Percentiles rank a stretch among this genome's conserved stretches.
Evolutionary conservation across 2,888 invertebrate species (phyloP).

Genomic region (Thysanoteuthis rhombus): DNA sequence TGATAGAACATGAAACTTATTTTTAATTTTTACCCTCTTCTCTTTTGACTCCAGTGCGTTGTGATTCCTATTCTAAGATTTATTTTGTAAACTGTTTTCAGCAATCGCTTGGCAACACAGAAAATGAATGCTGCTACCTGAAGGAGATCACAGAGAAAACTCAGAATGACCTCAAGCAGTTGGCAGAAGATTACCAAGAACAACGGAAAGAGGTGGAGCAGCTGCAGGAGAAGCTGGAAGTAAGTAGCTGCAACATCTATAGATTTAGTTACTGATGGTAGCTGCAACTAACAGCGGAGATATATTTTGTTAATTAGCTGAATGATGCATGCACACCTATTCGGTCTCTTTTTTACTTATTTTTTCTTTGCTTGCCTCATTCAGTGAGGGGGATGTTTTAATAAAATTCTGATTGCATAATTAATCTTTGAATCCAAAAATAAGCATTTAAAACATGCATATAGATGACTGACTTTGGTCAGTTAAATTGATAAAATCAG

Average conservation of each 20-base stretch:
- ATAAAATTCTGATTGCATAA: too few species aligned
- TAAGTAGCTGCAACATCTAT: conserved; percentile 34
- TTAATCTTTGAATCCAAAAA: too few species aligned
- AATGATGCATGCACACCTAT: too few species aligned
- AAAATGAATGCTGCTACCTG: conserved; percentile 77
- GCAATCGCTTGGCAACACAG: conserved; percentile 74
- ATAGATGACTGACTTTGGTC: too few species aligned
- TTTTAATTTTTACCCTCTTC: too few species aligned
- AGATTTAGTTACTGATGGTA: not conserved
- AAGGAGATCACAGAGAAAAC: conserved; percentile 73
- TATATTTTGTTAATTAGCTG: too few species aligned
- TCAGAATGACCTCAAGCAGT: conserved; percentile 74
- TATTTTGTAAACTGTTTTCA: conserved; percentile 41
- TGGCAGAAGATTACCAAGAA: conserved; percentile 68
- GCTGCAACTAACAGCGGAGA: not conserved
- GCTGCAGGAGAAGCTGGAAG: conserved; percentile 66
- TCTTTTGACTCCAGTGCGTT: not conserved
- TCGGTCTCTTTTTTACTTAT: too few species aligned
- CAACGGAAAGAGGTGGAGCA: conserved; percentile 67
- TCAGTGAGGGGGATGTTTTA: too few species aligned
- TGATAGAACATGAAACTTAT: too few species aligned
- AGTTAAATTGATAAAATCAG: too few species aligned
- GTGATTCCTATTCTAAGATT: not conserved
- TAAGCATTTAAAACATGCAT: too few species aligned
- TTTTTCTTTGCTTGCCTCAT: too few species aligned